Conservation (phyloP, 1,140 invertebrate genomes). For the Lucilia cuprina region DNA sequence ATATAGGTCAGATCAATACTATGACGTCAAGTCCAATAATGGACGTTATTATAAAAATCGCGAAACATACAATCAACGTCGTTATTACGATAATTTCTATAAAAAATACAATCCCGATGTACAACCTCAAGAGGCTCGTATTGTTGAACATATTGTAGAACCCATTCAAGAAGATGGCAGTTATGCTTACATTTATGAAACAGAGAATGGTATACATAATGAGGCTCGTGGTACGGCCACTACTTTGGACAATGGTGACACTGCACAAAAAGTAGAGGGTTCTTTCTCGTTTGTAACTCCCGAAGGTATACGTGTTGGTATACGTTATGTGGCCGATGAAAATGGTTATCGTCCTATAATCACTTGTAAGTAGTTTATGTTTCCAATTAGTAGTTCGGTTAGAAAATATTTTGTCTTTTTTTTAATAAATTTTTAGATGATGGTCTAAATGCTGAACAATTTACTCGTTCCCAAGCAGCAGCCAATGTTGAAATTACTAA, state of each 20-base stretch:
- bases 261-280: constrained; percentile 52
- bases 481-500: constrained; percentile 46
- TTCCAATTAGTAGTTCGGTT: neutral
- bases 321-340: constrained; percentile 56
- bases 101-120: constrained; percentile 56
- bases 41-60: constrained; percentile 54
- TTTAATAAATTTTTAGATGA: constrained; percentile 45
- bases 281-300: constrained; percentile 55
- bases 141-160: constrained; percentile 46
- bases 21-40: constrained; percentile 46
- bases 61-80: constrained; percentile 52
- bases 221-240: constrained; percentile 64
- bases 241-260: constrained; percentile 52
- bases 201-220: constrained; percentile 67
- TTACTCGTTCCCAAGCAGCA: constrained; percentile 47
- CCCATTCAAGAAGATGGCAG: constrained; percentile 47
- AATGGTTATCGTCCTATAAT: constrained; percentile 55
- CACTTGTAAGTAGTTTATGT: constrained; percentile 48
- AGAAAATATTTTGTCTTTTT: neutral
- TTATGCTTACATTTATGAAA: constrained; percentile 61
- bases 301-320: constrained; percentile 53
- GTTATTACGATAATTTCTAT: constrained; percentile 55
- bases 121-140: constrained; percentile 47
- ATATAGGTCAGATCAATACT: constrained; percentile 47
- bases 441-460: constrained; percentile 50